phyloP scores from a whole-genome alignment of 2,888 invertebrate genomes.

The Ectemnius continuus region DNA sequence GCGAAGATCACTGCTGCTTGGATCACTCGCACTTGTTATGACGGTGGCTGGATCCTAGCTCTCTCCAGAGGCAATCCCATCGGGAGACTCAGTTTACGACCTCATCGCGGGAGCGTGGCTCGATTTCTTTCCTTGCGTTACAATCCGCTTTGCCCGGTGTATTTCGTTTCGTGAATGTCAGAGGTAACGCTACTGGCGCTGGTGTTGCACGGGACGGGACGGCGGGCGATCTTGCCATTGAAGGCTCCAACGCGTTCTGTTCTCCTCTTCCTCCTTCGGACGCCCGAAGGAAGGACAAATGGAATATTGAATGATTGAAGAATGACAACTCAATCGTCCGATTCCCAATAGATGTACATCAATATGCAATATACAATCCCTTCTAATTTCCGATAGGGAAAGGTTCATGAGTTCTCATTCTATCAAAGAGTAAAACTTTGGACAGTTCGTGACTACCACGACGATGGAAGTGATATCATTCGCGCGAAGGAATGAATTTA shows the following conservation, averaged over 20 bases:
- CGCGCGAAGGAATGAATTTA: conserved; percentile 39
- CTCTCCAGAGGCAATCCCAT: conserved; percentile 27
- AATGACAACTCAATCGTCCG: too few relatives aligned
- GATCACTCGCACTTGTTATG: background rate
- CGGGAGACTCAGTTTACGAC: conserved; percentile 35
- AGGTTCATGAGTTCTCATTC: too few relatives aligned
- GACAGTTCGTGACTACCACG: too few relatives aligned
- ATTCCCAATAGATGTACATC: too few relatives aligned
- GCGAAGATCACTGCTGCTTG: background rate
- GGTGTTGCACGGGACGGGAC: background rate
- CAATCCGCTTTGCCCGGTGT: conserved; percentile 28
- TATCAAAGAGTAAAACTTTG: too few relatives aligned
- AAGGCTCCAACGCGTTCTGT: background rate
- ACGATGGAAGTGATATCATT: conserved; percentile 13
- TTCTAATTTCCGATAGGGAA: too few relatives aligned
- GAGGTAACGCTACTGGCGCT: conserved; percentile 33
- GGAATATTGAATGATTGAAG: too few relatives aligned
- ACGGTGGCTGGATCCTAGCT: conserved; percentile 21
- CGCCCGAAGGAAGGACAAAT: too few relatives aligned
- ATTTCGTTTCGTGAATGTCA: conserved; percentile 51
- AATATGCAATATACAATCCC: too few relatives aligned
- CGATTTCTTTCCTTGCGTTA: conserved; percentile 37
- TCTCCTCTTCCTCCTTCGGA: background rate
- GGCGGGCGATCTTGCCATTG: background rate
- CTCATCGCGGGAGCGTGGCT: conserved; percentile 19